phyloP scores from a whole-genome alignment of 2,888 invertebrate species.

The Microplitis manilae region DNA sequence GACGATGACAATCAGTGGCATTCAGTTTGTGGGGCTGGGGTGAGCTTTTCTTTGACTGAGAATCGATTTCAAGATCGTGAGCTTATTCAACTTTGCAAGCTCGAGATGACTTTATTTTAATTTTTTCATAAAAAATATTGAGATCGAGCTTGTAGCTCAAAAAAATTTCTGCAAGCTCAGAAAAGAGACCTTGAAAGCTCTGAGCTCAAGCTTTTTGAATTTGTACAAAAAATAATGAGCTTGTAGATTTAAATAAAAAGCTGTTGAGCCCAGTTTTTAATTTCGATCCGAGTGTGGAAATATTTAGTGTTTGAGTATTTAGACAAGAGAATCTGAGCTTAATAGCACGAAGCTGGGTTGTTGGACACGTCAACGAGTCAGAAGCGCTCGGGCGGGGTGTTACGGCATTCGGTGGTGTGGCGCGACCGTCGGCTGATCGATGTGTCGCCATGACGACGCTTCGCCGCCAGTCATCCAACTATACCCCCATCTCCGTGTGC shows the following conservation, averaged over 20 bases:
- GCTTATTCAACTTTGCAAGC: neutral
- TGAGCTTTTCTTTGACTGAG: conserved; percentile 32
- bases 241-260: too few species aligned
- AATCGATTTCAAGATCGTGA: conserved; percentile 18
- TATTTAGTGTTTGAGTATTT: neutral
- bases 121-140: too few species aligned
- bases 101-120: too few species aligned
- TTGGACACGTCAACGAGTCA: neutral
- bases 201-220: too few species aligned
- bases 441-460: conserved; percentile 79
- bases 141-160: too few species aligned
- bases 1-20: conserved; percentile 68
- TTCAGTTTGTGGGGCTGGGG: conserved; percentile 62
- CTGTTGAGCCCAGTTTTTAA: neutral
- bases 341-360: neutral
- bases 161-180: too few species aligned
- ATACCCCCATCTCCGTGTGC: conserved; percentile 42
- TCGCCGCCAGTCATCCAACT: conserved; percentile 71
- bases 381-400: conserved; percentile 15
- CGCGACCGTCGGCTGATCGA: conserved; percentile 74
- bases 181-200: too few species aligned
- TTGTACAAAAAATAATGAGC: too few species aligned
- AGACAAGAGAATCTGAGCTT: neutral
- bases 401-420: conserved; percentile 52
- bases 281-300: neutral